Percentiles rank a stretch among this genome's conserved stretches.
These are phyloP conservation scores for Zapornia atra DNA, from an alignment of 2,113 vertebrate genomes.

Conservation along the genomic window DNA sequence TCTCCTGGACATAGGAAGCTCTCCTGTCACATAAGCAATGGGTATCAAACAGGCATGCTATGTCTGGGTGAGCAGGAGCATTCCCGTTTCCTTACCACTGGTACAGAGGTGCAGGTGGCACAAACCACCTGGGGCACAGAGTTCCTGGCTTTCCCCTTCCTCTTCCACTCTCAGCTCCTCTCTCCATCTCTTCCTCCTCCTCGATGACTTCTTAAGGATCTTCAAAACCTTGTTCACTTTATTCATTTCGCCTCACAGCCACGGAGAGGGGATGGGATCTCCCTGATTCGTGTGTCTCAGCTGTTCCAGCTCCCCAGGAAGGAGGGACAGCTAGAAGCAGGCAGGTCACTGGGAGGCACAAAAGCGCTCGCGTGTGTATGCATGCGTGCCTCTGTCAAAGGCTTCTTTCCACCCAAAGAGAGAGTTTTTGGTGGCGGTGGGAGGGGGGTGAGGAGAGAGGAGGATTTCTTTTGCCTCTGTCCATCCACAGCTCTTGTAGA, in stretches of 20 bases:
- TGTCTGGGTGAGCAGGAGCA: not conserved
- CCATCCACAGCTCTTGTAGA: conserved; percentile 40
- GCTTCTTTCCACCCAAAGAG: conserved; percentile 24
- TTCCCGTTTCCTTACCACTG: conserved; percentile 72
- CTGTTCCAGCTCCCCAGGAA: conserved; percentile 14
- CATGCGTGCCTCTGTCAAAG: conserved; percentile 8
- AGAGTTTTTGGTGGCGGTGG: not conserved
- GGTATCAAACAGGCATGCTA: not conserved
- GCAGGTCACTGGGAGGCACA: conserved; percentile 19
- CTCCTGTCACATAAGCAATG: not conserved
- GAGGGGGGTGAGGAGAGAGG: not conserved
- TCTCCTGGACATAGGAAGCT: not conserved
- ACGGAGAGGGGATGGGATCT: not conserved
- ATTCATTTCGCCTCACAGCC: conserved; percentile 62
- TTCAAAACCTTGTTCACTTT: conserved; percentile 76
- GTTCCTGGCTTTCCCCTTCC: conserved; percentile 67
- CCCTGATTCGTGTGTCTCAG: not conserved
- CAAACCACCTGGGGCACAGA: conserved; percentile 71
- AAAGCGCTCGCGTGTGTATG: not conserved
- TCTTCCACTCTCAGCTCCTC: conserved; percentile 74
- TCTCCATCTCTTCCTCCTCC: conserved; percentile 73
- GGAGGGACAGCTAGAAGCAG: conserved; percentile 11
- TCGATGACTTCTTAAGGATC: conserved; percentile 77
- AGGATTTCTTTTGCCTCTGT: conserved; percentile 43
- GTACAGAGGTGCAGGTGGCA: conserved; percentile 78